Evolutionary conservation across 2,113 vertebrate species (phyloP).

Genomic region (Oreocharis arfaki): DNA sequence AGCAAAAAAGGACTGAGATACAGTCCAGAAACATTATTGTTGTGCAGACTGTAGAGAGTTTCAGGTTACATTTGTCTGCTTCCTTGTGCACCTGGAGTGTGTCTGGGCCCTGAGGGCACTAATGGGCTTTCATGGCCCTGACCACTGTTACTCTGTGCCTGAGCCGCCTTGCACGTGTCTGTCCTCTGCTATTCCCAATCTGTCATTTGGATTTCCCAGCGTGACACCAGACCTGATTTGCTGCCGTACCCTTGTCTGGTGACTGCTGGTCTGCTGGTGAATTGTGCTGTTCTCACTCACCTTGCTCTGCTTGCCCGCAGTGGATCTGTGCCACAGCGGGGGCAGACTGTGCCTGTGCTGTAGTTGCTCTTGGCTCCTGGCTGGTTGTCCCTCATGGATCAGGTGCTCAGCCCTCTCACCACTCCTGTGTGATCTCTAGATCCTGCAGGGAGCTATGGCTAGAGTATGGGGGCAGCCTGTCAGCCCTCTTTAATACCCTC

Average conservation of each 20-base stretch:
- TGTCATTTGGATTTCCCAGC: background rate
- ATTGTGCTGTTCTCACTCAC: fast-evolving
- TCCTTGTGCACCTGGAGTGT: background rate
- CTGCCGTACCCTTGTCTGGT: background rate
- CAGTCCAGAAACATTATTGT: background rate
- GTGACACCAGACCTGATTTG: background rate
- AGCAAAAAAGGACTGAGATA: background rate
- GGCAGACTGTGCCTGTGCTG: background rate
- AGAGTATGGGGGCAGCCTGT: background rate
- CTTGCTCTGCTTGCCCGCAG: background rate
- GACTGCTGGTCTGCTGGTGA: background rate
- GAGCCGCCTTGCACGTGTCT: fast-evolving
- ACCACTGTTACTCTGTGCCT: fast-evolving
- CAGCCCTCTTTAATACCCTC: background rate
- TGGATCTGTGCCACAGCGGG: background rate
- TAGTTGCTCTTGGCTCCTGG: background rate
- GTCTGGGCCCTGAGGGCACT: background rate
- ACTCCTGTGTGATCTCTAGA: background rate
- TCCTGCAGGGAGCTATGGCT: background rate
- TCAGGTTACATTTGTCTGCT: background rate
- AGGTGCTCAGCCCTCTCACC: background rate
- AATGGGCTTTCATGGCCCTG: background rate
- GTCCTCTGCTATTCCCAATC: fast-evolving
- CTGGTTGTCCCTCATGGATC: background rate
- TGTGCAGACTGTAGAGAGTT: background rate